Evolutionary conservation across 2,888 invertebrate genomes (phyloP).

Genomic region (Sthenelais limicola): DNA sequence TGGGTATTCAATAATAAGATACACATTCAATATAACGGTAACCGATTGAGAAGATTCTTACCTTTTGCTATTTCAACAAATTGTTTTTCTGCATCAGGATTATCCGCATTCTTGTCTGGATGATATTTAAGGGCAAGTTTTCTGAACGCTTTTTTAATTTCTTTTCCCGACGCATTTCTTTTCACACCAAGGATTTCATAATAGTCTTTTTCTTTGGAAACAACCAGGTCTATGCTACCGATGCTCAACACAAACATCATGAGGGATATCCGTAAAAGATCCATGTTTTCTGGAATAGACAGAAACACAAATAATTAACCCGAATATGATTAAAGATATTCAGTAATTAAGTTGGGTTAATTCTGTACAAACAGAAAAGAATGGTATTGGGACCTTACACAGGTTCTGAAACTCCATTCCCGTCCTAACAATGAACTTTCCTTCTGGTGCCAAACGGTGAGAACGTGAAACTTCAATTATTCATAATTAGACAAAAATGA

Average conservation of each 20-base stretch:
- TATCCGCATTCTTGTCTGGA: slow-evolving; percentile 75
- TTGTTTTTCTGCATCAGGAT: slow-evolving; percentile 74
- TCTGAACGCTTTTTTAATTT: slow-evolving; percentile 75
- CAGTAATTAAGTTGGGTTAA: too few species aligned
- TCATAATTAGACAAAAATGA: too few species aligned
- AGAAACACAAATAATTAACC: neutral
- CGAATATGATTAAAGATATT: too few species aligned
- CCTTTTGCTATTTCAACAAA: slow-evolving; percentile 75
- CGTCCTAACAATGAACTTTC: too few species aligned
- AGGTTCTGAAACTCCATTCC: too few species aligned
- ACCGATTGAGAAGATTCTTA: slow-evolving; percentile 55
- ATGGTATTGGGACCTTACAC: too few species aligned
- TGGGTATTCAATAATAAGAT: too few species aligned
- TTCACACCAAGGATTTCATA: slow-evolving; percentile 74
- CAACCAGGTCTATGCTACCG: slow-evolving; percentile 23
- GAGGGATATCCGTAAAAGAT: slow-evolving; percentile 8
- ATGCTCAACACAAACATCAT: neutral
- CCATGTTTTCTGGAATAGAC: neutral
- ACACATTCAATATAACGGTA: too few species aligned
- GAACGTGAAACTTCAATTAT: too few species aligned
- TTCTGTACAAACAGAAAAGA: too few species aligned
- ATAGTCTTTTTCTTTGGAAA: slow-evolving; percentile 69
- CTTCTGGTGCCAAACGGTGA: too few species aligned
- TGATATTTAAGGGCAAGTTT: slow-evolving; percentile 75
- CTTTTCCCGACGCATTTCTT: slow-evolving; percentile 71